Percentiles rank a stretch among this genome's conserved stretches.
phyloP scores from a whole-genome alignment of 2,888 invertebrate genomes.

The Phlogophora meticulosa region DNA sequence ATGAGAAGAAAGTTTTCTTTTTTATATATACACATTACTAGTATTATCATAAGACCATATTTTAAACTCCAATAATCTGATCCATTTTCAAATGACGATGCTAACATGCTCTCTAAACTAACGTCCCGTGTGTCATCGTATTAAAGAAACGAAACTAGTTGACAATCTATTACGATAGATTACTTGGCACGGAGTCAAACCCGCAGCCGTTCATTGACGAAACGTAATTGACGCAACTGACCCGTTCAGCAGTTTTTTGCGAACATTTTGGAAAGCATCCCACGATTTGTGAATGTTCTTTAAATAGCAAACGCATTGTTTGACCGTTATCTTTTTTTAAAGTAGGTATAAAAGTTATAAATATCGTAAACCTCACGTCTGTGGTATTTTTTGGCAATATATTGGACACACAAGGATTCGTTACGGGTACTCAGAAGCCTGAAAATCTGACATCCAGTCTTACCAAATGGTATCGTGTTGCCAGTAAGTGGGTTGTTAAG shows the following conservation, averaged over 20 bases:
- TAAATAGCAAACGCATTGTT: neutral
- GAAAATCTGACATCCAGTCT: too few relatives aligned
- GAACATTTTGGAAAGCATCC: conserved; percentile 19
- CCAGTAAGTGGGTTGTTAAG: too few relatives aligned
- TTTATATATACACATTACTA: too few relatives aligned
- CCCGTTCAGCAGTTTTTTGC: conserved; percentile 25
- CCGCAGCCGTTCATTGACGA: conserved; percentile 51
- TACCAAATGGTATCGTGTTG: too few relatives aligned
- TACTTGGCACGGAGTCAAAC: conserved; percentile 69
- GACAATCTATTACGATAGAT: conserved; percentile 48
- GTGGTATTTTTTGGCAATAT: too few relatives aligned
- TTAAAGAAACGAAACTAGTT: conserved; percentile 28
- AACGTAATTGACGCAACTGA: conserved; percentile 24
- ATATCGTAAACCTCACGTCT: too few relatives aligned
- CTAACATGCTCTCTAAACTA: neutral
- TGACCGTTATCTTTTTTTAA: conserved; percentile 8
- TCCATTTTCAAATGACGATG: neutral
- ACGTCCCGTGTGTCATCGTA: neutral
- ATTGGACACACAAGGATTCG: too few relatives aligned
- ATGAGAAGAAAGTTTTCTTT: too few relatives aligned
- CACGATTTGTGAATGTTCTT: conserved; percentile 18
- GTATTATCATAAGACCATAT: neutral
- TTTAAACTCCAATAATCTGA: neutral
- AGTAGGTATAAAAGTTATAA: neutral
- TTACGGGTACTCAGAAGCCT: too few relatives aligned